Evolutionary conservation across 2,113 vertebrate genomes (phyloP), one percentile per base, ranked within the genome.

Genomic region (Galbula dea): DNA sequence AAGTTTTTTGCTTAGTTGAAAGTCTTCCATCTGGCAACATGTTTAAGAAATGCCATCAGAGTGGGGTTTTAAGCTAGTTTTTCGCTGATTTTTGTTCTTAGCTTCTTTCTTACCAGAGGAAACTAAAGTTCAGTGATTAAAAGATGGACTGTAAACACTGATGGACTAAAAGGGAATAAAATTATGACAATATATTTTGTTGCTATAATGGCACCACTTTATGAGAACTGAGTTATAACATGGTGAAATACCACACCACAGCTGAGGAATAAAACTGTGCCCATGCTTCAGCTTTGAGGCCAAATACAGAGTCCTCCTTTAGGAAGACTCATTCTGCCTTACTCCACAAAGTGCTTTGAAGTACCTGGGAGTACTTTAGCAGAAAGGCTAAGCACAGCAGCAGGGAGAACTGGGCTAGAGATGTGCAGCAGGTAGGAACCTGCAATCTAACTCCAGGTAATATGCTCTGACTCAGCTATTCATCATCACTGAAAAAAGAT

Each of bases 1-100:
- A 94, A 61, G 77, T 74, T 96, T 69, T 78, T 66, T 32, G 84
- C 74, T 67, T 83, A 46, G n/a, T 3, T 90, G 71, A 95, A 86
- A 93, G 5, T 62, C n/a, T 95, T 94, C 83, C 68, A 57, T 58
- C 67, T 93, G 79, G 76, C 58, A 82, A 37, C 45, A 39, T 4
- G 5, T 67, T 91, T 77, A 88, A 76, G 77, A 94, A 92, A 94
- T 86, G 85, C 62, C 67, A 75, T 76, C 74, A 30, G 49, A 71
- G 61, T 54, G 26, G 34, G 13, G 5, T 80, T 88, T 83, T 36
- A 37, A 89, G 75, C 22, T 57, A 41, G 5, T 32, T 16, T 72
- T 85, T 66, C n/a, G n/a, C 48, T 65, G 48, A 83, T 73, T 84
- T 86, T 78, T 52, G 14, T 62, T 76, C 58, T 67, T 79, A 39